A percentile compares a stretch with the other conserved stretches of the same genome.
Conservation (phyloP, 2,797 vertebrate genomes). For the Erpetoichthys calabaricus region DNA sequence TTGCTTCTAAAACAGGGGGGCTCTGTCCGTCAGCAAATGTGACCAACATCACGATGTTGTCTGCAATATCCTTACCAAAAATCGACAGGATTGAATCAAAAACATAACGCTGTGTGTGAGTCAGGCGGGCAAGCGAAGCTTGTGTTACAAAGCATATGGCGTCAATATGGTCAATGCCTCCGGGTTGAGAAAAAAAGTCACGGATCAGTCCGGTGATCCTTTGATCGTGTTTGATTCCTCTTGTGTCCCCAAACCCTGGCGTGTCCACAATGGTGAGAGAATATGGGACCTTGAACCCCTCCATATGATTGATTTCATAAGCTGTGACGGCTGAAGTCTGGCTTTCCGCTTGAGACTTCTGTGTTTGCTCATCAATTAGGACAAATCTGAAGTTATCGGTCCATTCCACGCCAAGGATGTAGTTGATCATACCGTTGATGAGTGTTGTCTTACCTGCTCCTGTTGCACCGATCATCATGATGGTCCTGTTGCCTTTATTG, state of each 20-base stretch:
- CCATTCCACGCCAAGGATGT: conserved; percentile 7
- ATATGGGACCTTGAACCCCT: conserved; percentile 10
- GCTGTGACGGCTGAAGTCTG: conserved; percentile 4
- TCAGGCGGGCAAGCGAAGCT: conserved; percentile 9
- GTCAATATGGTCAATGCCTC: conserved; percentile 5
- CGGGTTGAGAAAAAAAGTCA: conserved; percentile 7
- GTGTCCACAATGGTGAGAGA: conserved; percentile 17
- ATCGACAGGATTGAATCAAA: conserved; percentile 13
- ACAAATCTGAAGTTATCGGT: conserved; percentile 1
- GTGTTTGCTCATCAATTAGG: conserved; percentile 2
- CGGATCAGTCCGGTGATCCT: conserved; percentile 1
- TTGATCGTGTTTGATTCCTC: conserved; percentile 3
- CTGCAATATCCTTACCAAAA: conserved; percentile 17
- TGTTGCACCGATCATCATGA: neutral
- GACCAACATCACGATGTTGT: conserved; percentile 11
- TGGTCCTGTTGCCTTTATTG: neutral
- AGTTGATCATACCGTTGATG: conserved; percentile 10
- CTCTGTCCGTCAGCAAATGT: conserved; percentile 11
- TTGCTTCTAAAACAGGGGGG: conserved; percentile 10
- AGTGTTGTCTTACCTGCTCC: conserved; percentile 3
- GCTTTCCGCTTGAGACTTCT: neutral
- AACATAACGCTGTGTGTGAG: conserved; percentile 9
- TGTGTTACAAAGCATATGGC: conserved; percentile 14
- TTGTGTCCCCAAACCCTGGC: conserved; percentile 8
- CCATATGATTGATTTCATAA: conserved; percentile 6